Conservation (phyloP, 2,888 invertebrate genomes). For the Augiades crinisus region DNA sequence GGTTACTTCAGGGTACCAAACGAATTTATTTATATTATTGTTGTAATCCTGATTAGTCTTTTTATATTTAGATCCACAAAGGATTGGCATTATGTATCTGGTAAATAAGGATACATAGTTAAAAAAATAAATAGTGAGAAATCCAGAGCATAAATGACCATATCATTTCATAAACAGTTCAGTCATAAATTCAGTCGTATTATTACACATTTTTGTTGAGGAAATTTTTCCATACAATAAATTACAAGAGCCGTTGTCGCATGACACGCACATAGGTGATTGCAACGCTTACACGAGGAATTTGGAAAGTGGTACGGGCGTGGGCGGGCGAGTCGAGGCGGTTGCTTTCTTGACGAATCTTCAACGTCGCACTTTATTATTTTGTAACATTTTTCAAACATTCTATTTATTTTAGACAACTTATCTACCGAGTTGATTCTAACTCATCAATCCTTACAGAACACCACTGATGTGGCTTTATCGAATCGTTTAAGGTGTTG, state of each 20-base stretch:
- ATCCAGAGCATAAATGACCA: background rate
- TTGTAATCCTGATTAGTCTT: too few species aligned
- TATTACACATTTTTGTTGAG: conserved; percentile 14
- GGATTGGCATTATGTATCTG: too few species aligned
- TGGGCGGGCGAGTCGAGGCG: conserved; percentile 73
- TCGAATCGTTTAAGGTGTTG: conserved; percentile 13
- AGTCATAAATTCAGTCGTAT: conserved; percentile 12
- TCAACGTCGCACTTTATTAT: conserved; percentile 68
- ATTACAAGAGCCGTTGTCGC: conserved; percentile 34
- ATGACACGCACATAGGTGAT: conserved; percentile 65
- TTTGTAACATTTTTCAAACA: conserved; percentile 66
- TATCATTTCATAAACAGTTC: conserved; percentile 5
- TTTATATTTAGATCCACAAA: too few species aligned
- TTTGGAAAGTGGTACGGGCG: conserved; percentile 78
- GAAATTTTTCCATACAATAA: conserved; percentile 21
- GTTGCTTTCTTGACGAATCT: conserved; percentile 72
- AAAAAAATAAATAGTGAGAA: background rate
- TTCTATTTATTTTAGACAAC: conserved; percentile 38
- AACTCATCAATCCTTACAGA: conserved; percentile 29
- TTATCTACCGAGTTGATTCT: conserved; percentile 29
- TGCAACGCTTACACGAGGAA: conserved; percentile 75
- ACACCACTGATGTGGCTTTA: background rate
- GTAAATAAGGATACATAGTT: background rate
- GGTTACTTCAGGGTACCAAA: too few species aligned
- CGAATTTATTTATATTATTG: too few species aligned